phyloP scores from a whole-genome alignment of 2,888 invertebrate species.

The Ochropleura leucogaster region DNA sequence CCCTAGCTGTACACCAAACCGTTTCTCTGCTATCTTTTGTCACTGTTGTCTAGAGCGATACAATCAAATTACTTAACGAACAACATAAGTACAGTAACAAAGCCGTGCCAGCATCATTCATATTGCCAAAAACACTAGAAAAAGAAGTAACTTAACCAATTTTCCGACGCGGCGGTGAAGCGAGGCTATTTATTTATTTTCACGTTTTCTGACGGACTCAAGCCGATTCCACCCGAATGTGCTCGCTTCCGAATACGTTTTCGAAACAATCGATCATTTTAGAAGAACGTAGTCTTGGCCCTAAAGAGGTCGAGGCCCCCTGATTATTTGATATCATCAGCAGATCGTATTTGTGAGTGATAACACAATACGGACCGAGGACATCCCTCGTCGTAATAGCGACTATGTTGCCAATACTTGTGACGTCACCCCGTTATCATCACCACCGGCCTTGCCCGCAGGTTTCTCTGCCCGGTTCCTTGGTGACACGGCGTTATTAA shows the following conservation, averaged over 20 bases:
- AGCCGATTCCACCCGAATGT: not conserved
- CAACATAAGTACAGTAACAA: not conserved
- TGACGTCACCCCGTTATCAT: constrained; percentile 15
- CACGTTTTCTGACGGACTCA: not conserved
- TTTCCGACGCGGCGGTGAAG: not conserved
- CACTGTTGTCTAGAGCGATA: not conserved
- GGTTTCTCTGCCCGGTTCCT: constrained; percentile 29
- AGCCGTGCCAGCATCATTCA: not conserved
- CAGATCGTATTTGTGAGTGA: not conserved
- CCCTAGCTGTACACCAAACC: too few species aligned
- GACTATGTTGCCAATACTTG: not conserved
- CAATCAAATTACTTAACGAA: not conserved
- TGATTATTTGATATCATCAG: not conserved
- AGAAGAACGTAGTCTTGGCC: not conserved
- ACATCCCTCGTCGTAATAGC: not conserved
- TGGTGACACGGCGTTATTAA: constrained; percentile 27
- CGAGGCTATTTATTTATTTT: not conserved
- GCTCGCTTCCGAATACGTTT: not conserved
- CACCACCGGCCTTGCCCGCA: constrained; percentile 50
- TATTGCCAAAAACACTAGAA: not conserved
- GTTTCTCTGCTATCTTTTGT: not conserved
- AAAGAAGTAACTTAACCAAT: not conserved
- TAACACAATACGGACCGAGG: constrained; percentile 23
- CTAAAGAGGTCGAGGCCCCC: not conserved
- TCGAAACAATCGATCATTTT: not conserved